Evolutionary conservation across 2,888 invertebrate genomes (phyloP).

Genomic region (Sinotaia quadrata): DNA sequence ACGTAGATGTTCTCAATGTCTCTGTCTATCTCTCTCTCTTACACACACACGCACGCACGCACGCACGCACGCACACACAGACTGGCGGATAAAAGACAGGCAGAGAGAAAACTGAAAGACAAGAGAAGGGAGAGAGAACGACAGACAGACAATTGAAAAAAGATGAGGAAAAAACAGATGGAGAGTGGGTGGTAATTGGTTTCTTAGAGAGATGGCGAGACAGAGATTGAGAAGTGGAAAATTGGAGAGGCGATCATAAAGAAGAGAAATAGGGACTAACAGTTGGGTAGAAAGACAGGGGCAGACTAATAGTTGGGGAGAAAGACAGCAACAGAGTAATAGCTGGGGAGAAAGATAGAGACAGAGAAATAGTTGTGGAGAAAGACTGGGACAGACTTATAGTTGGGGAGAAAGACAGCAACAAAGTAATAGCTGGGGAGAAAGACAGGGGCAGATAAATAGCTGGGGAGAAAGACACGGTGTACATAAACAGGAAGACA

Average conservation of each 20-base stretch:
- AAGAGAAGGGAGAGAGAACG: background rate
- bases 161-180: no score
- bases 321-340: background rate
- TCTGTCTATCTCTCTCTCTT: no score
- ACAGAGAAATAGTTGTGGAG: no score
- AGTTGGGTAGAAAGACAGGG: no score
- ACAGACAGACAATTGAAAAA: no score
- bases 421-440: background rate
- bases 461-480: background rate
- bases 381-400: no score
- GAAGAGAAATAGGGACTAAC: background rate
- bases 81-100: no score
- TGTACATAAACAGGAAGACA: background rate
- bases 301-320: no score
- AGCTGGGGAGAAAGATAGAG: conserved; percentile 13
- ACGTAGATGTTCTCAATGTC: no score
- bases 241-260: background rate
- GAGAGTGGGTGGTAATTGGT: background rate
- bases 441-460: background rate
- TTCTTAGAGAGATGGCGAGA: background rate
- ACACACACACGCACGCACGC: no score
- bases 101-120: no score
- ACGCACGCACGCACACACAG: no score
- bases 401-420: background rate
- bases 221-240: background rate